phyloP scores from a whole-genome alignment of 2,797 vertebrate genomes.

The Malacoctenus gilli region DNA sequence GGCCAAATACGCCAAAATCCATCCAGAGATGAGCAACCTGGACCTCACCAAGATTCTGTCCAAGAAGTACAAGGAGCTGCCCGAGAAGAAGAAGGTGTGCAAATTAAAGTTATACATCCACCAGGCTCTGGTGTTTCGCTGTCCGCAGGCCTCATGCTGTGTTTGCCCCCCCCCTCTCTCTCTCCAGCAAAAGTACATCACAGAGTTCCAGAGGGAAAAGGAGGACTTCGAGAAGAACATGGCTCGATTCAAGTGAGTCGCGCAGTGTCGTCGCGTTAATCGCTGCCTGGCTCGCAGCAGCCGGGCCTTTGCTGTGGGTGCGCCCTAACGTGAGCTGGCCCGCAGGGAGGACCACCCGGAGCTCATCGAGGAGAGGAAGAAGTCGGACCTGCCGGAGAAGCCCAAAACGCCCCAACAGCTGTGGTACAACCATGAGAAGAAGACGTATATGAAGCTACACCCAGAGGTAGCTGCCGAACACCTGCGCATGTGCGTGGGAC shows the following conservation, averaged over 20 bases:
- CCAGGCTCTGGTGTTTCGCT: no score
- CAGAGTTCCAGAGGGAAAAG: slow-evolving; percentile 83
- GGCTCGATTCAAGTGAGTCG: slow-evolving; percentile 81
- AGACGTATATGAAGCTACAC: slow-evolving; percentile 83
- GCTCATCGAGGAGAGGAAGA: slow-evolving; percentile 83
- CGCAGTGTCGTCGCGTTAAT: no score
- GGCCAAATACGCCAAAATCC: slow-evolving; percentile 86
- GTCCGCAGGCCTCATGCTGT: not conserved
- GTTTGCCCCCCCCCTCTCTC: slow-evolving; percentile 21
- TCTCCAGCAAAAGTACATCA: slow-evolving; percentile 82
- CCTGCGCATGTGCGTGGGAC: no score
- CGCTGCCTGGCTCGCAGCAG: not conserved
- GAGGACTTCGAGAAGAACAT: slow-evolving; percentile 84
- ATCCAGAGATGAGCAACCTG: slow-evolving; percentile 87
- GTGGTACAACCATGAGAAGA: slow-evolving; percentile 88
- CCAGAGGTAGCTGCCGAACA: slow-evolving; percentile 71
- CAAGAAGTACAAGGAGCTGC: slow-evolving; percentile 86
- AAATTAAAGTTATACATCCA: no score
- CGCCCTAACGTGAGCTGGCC: slow-evolving; percentile 19
- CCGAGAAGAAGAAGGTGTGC: slow-evolving; percentile 84
- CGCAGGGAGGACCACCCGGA: slow-evolving; percentile 82
- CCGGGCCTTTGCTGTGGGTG: not conserved
- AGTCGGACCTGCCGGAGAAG: slow-evolving; percentile 84
- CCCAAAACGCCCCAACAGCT: slow-evolving; percentile 86
- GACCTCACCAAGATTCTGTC: slow-evolving; percentile 86